Conservation (phyloP, 1,140 invertebrate species). For the Aphis gossypii region DNA sequence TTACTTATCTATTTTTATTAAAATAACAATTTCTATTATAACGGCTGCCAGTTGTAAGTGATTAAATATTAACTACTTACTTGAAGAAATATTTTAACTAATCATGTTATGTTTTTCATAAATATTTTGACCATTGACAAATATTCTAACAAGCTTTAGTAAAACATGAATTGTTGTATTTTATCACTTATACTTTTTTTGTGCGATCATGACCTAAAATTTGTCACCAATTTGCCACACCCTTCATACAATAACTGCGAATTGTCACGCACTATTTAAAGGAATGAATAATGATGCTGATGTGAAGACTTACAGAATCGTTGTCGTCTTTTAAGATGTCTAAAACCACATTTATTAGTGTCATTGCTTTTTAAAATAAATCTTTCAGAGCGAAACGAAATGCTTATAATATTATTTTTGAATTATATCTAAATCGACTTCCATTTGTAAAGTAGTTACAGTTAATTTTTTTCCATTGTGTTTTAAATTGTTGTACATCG, state of each 20-base stretch:
- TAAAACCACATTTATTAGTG: slow-evolving; percentile 19
- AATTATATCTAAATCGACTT: background rate
- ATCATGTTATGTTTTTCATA: background rate
- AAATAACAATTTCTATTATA: background rate
- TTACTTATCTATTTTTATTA: background rate
- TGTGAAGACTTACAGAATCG: background rate
- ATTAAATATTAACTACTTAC: slow-evolving; percentile 1
- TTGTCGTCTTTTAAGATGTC: background rate
- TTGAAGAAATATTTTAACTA: background rate
- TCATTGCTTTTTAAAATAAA: slow-evolving; percentile 8
- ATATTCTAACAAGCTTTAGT: background rate
- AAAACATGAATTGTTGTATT: background rate
- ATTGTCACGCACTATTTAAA: slow-evolving; percentile 27
- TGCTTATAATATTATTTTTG: background rate
- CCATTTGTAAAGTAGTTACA: background rate
- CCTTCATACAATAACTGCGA: background rate
- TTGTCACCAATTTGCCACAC: slow-evolving; percentile 30
- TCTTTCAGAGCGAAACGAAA: slow-evolving; percentile 4
- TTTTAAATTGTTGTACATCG: background rate
- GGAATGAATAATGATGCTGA: slow-evolving; percentile 24
- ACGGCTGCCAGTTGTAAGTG: background rate
- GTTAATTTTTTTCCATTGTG: background rate
- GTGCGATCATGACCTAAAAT: background rate
- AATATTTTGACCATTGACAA: background rate
- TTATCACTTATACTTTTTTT: background rate